Evolutionary conservation across 2,797 vertebrate species (phyloP).

Genomic region (Monodelphis domestica): DNA sequence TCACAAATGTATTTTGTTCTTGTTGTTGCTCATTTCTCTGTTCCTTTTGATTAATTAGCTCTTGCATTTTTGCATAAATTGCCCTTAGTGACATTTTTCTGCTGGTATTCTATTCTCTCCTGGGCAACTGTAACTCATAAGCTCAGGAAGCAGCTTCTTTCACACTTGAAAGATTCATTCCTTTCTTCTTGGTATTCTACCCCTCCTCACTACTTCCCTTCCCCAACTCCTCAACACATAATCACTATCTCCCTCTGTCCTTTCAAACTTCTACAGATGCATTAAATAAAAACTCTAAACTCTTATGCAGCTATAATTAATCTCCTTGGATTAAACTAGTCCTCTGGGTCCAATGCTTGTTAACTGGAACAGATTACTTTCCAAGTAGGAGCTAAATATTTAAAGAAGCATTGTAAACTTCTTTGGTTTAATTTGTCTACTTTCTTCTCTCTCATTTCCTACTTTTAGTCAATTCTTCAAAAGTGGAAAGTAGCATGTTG

Average conservation of each 20-base stretch:
- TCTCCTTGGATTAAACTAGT: conserved; percentile 78
- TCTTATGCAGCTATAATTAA: conserved; percentile 74
- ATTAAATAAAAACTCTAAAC: conserved; percentile 39
- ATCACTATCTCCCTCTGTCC: neutral
- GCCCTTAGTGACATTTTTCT: neutral
- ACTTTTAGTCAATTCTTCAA: neutral
- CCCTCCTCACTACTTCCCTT: conserved; percentile 64
- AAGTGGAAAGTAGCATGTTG: neutral
- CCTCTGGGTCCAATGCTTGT: conserved; percentile 76
- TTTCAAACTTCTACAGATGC: neutral
- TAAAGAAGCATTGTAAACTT: conserved; percentile 69
- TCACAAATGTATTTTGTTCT: neutral
- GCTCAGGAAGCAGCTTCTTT: conserved; percentile 33
- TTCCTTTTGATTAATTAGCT: neutral
- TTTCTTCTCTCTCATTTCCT: conserved; percentile 71
- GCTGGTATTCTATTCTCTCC: neutral
- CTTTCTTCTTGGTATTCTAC: conserved; percentile 52
- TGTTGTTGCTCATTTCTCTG: neutral
- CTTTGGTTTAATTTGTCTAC: conserved; percentile 50
- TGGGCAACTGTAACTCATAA: neutral
- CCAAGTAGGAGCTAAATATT: conserved; percentile 79
- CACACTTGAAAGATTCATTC: neutral
- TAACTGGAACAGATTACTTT: conserved; percentile 82
- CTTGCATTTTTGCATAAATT: rapidly evolving
- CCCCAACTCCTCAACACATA: conserved; percentile 44